Percentiles rank a stretch among this genome's conserved stretches.
phyloP scores from a whole-genome alignment of 2,797 vertebrate genomes.

The Etheostoma perlongum region DNA sequence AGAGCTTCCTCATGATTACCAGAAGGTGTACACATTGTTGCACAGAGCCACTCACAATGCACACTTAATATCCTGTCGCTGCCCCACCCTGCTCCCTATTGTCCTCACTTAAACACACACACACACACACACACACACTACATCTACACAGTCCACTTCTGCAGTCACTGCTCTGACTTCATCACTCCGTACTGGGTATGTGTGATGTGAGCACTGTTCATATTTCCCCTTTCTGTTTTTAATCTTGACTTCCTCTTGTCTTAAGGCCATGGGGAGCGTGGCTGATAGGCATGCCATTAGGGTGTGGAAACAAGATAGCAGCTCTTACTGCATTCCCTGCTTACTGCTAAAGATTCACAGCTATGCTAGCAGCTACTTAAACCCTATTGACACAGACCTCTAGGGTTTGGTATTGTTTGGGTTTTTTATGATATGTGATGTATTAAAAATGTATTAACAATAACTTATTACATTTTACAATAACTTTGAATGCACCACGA shows the following conservation, averaged over 20 bases:
- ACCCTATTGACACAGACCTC: too few relatives aligned
- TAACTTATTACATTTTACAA: too few relatives aligned
- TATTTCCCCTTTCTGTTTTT: constrained; percentile 32
- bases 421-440: too few relatives aligned
- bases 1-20: constrained; percentile 38
- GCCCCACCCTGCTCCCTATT: constrained; percentile 62
- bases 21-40: constrained; percentile 46
- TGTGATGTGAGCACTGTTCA: constrained; percentile 25
- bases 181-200: constrained; percentile 6
- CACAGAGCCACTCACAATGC: constrained; percentile 26
- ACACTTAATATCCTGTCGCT: constrained; percentile 58
- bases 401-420: too few relatives aligned
- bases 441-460: too few relatives aligned
- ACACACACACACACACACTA: constrained; percentile 32
- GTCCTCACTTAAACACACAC: constrained; percentile 58
- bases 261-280: constrained; percentile 38
- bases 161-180: constrained; percentile 11
- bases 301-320: constrained; percentile 25
- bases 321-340: background rate
- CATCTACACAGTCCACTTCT: constrained; percentile 25
- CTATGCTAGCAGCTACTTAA: background rate
- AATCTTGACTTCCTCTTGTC: constrained; percentile 35
- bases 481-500: too few relatives aligned
- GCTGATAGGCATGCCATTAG: background rate
- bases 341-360: background rate